Evolutionary conservation across 2,888 invertebrate species (phyloP).

Genomic region (Automeris io): DNA sequence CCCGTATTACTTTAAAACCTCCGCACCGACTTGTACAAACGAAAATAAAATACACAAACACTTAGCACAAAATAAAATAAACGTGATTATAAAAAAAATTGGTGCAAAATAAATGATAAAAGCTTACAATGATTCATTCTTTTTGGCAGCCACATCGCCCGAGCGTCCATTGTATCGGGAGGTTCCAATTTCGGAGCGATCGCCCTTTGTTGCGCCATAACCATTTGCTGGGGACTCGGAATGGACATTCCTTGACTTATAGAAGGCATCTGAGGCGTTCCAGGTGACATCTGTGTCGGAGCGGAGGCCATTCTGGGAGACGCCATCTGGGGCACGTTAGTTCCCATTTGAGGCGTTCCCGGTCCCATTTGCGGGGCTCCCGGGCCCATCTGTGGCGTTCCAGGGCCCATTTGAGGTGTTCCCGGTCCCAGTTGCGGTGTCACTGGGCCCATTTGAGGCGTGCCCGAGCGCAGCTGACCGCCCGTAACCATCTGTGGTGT

Average conservation of each 20-base stretch:
- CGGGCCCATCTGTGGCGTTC: conserved; percentile 38
- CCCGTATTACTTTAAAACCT: conserved; percentile 4
- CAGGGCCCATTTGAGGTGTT: conserved; percentile 35
- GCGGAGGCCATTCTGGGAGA: conserved; percentile 65
- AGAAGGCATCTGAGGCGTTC: conserved; percentile 61
- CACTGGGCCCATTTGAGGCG: conserved; percentile 26
- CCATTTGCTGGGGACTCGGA: conserved; percentile 56
- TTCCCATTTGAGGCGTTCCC: conserved; percentile 43
- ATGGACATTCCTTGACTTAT: conserved; percentile 62
- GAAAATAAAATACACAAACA: conserved; percentile 7
- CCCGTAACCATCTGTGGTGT: conserved; percentile 54
- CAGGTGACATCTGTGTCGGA: conserved; percentile 65
- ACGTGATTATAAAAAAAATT: conserved; percentile 17
- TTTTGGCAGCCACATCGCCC: conserved; percentile 80
- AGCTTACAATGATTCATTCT: conserved; percentile 82
- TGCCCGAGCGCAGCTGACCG: conserved; percentile 42
- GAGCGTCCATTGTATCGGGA: conserved; percentile 76
- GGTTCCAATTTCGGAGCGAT: conserved; percentile 78
- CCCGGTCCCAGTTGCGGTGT: conserved; percentile 30
- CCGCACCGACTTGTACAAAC: too few relatives aligned
- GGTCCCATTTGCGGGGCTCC: conserved; percentile 47
- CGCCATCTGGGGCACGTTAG: conserved; percentile 57
- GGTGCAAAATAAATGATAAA: conserved; percentile 40
- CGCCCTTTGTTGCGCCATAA: conserved; percentile 56
- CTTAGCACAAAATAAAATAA: conserved; percentile 13